Evolutionary conservation across 2,888 invertebrate species (phyloP).

Genomic region (Lymantria monacha): DNA sequence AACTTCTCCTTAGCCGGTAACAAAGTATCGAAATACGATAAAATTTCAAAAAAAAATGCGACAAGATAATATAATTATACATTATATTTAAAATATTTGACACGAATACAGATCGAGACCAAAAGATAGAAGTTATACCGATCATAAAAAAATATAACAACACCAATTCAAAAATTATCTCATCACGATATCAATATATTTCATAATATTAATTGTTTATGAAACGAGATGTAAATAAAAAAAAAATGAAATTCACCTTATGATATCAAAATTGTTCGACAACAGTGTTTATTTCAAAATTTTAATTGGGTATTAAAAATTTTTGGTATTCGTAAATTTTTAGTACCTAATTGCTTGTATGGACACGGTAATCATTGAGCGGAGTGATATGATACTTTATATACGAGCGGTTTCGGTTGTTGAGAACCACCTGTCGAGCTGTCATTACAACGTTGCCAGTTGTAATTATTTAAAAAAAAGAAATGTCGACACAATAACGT

Average conservation of each 20-base stretch:
- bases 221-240: constrained; percentile 17
- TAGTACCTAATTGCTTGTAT: constrained; percentile 37
- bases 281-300: constrained; percentile 39
- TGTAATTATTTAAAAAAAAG: constrained; percentile 26
- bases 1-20: no score
- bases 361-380: constrained; percentile 25
- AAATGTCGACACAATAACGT: constrained; percentile 17
- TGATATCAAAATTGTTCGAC: constrained; percentile 33
- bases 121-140: constrained; percentile 16
- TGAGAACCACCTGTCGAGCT: constrained; percentile 28
- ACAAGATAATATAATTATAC: not conserved
- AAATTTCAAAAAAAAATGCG: no score
- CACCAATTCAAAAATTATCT: constrained; percentile 23
- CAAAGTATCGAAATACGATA: no score
- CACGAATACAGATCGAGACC: constrained; percentile 15
- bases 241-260: constrained; percentile 29
- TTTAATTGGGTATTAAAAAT: constrained; percentile 48
- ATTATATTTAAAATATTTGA: constrained; percentile 14
- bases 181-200: constrained; percentile 32
- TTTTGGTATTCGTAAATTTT: constrained; percentile 39
- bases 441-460: constrained; percentile 18
- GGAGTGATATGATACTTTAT: constrained; percentile 21
- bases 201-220: constrained; percentile 17
- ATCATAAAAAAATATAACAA: constrained; percentile 14
- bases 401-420: not conserved